Base-by-base conservation (phyloP, 1,140 invertebrate genomes). In the Argopecten irradians region DNA sequence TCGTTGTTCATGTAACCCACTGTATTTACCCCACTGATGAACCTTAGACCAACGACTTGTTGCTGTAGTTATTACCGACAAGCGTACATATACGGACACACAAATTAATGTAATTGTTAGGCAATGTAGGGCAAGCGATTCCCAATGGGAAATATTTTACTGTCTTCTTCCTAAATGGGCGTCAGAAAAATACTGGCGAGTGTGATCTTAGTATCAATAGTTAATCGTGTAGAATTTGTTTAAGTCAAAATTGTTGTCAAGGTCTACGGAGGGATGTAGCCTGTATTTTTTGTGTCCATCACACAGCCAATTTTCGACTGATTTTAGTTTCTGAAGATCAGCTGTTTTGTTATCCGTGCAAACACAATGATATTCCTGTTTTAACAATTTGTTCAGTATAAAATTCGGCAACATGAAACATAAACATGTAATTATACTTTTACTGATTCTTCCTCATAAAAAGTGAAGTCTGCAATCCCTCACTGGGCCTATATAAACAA, bases 61-160 rank as follows among this genome's bases (percentile, higher is more conserved):
- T 71, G 55, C 22, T 22, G n/a, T 28, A n/a, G 55, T 71, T 71
- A 71, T 71, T 71, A 71, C 55, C 55, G 16, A 28, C 55, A n/a
- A 71, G 55, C 55, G 28, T 71, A 71, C 55, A 71, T 71, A 71
- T 71, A 71, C 28, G 55, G 55, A 71, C 55, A 71, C 55, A 71
- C 28, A n/a, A 71, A 71, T 71, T 71, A 71, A 71, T 71, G 55
- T 71, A 71, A 71, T n/a, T 71, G 55, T 71, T 71, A 71, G 55
- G 55, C 22, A 71, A 71, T 71, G 55, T 71, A 71, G 55, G 55
- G 55, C 55, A 22, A 71, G 55, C 55, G n/a, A 71, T 71, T n/a
- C 55, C 55, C 55, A 71, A n/a, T 28, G 55, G 55, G 22, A 71
- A 71, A 71, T 71, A 16, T 46, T 46, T 19, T 46, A 71, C 55